A percentile compares a stretch with the other conserved stretches of the same genome.
Evolutionary conservation across 2,797 vertebrate genomes (phyloP).

Genomic region (Sylvilagus floridanus): DNA sequence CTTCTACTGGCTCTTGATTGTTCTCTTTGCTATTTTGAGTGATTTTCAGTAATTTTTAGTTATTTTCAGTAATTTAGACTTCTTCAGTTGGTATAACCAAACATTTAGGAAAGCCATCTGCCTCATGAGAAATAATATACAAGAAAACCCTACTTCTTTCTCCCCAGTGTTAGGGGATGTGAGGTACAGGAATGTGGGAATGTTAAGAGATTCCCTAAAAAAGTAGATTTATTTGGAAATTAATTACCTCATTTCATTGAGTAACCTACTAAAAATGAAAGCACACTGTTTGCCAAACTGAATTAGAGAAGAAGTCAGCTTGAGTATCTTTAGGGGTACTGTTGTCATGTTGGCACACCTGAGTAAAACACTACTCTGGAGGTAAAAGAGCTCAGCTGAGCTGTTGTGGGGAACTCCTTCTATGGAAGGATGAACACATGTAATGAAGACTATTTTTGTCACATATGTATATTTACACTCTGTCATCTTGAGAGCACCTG

Average conservation of each 20-base stretch:
- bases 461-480: not conserved
- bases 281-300: not conserved
- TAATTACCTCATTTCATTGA: not conserved
- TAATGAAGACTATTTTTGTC: not conserved
- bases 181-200: not conserved
- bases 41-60: no score
- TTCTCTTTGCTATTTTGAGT: not conserved
- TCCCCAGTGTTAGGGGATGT: not conserved
- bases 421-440: not conserved
- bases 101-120: not conserved
- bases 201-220: not conserved
- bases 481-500: not conserved
- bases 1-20: not conserved
- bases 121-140: not conserved
- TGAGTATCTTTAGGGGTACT: not conserved
- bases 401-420: not conserved
- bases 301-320: slow-evolving; percentile 39
- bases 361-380: not conserved
- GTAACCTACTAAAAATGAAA: not conserved
- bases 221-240: not conserved
- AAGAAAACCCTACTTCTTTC: not conserved
- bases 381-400: not conserved
- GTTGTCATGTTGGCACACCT: not conserved
- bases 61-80: not conserved
- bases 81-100: not conserved